These are phyloP conservation scores for Pantelozetes paolii DNA, from an alignment of 2,888 invertebrate species.

Conservation along the genomic window DNA sequence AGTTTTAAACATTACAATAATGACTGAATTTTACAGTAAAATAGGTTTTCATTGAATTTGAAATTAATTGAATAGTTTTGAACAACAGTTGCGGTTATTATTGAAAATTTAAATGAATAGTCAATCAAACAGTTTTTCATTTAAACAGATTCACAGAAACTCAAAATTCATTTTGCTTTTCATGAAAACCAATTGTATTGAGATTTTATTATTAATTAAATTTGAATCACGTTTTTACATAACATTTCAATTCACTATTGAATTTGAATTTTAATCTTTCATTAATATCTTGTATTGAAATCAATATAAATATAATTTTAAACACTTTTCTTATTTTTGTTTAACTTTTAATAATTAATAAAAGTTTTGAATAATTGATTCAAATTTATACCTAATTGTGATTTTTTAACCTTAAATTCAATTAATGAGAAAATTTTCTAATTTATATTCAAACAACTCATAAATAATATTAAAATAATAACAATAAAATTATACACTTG, in stretches of 20 bases:
- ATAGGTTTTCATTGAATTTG: too few species aligned
- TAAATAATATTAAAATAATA: not conserved
- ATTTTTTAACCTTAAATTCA: too few species aligned
- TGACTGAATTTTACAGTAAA: too few species aligned
- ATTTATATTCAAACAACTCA: not conserved
- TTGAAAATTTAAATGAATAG: constrained; percentile 6
- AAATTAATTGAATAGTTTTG: too few species aligned
- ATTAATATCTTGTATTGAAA: too few species aligned
- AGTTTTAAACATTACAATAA: too few species aligned
- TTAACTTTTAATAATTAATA: too few species aligned
- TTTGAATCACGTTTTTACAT: not conserved
- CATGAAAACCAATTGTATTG: not conserved
- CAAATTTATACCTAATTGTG: too few species aligned
- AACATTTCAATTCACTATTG: not conserved
- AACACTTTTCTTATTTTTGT: too few species aligned
- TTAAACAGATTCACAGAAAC: not conserved
- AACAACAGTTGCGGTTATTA: not conserved
- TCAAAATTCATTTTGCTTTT: not conserved
- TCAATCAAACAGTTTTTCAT: not conserved
- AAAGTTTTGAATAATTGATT: too few species aligned
- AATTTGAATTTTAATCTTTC: not conserved
- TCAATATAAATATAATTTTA: too few species aligned
- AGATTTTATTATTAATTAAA: not conserved
- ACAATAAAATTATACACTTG: not conserved
- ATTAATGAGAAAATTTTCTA: not conserved